Evolutionary conservation across 2,797 vertebrate genomes (phyloP), one percentile per base, ranked within the genome.

Genomic region (Ctenopoma kingsleyae): DNA sequence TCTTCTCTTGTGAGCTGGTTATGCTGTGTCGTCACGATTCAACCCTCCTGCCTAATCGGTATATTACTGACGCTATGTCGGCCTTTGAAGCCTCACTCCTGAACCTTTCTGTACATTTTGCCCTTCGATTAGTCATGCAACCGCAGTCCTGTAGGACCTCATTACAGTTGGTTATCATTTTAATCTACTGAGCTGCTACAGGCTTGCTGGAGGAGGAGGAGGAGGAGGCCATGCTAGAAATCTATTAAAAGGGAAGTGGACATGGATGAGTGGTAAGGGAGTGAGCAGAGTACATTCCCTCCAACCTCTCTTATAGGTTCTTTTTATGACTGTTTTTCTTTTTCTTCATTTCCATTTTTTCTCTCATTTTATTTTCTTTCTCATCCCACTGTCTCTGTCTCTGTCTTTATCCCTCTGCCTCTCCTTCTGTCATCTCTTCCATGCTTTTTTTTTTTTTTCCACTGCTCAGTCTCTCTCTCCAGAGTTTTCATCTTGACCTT

Each of bases 151-250:
- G 87, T 47, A 89, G 90, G 89, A 91, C 88, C 89, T 92, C 89
- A 92, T 92, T 92, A 92, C 81, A 72, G 87, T 68, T 82, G 77
- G 75, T 89, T 89, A 89, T 91, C 89, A 81, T 87, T 89, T 89
- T 84, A 84, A 92, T 88, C 85, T 88, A 71, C 67, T 75, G 86
- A 80, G 79, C 82, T 36, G 82, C 72, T 73, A 70, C 71, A 68
- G 69, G 76, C 70, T 53, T 57, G 51, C 64, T 66, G 72, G 58
- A 76, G 49, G 74, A 76, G 71, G n/a, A n/a, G n/a, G 79, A 76
- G 74, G 78, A 79, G 62, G 80, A 78, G 65, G 71, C 75, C 55
- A 74, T 61, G 64, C 82, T 80, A 47, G 76, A 85, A 90, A 88
- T 90, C 83, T 88, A 89, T 91, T 89, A 86, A 87, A 87, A 71